These are phyloP conservation scores for Oscheius myriophilus DNA, from an alignment of 2,888 invertebrate genomes.

Conservation along the genomic window DNA sequence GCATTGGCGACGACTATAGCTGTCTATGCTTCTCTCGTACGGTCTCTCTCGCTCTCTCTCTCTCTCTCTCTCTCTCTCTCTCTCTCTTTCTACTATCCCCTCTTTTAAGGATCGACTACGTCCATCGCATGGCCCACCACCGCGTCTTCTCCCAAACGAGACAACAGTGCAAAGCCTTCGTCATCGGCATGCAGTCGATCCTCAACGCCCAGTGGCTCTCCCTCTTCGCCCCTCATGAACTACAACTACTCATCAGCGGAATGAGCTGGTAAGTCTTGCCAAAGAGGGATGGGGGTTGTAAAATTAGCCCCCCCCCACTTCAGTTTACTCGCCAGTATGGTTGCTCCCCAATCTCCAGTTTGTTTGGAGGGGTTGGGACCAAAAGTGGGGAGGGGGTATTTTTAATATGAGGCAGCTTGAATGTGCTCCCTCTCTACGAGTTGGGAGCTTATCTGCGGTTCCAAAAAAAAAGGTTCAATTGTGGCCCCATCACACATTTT, in stretches of 20 bases:
- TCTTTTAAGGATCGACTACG: constrained; percentile 87
- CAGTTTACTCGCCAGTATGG: not conserved
- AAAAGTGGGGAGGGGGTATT: too few relatives aligned
- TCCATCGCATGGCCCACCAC: constrained; percentile 97
- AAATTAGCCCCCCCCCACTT: not conserved
- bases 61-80: too few relatives aligned
- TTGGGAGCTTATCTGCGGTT: too few relatives aligned
- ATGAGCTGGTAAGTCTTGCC: constrained; percentile 38
- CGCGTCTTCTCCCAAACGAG: constrained; percentile 97
- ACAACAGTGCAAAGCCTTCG: constrained; percentile 94
- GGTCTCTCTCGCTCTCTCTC: too few relatives aligned
- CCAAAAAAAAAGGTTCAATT: too few relatives aligned
- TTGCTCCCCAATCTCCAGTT: not conserved
- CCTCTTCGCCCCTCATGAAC: constrained; percentile 91
- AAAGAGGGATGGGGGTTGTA: not conserved
- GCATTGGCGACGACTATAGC: not conserved
- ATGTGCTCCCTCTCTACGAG: too few relatives aligned
- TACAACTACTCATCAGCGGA: constrained; percentile 91
- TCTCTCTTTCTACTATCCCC: too few relatives aligned
- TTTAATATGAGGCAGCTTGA: too few relatives aligned
- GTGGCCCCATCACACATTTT: too few relatives aligned
- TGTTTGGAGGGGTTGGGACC: too few relatives aligned
- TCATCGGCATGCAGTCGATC: constrained; percentile 74
- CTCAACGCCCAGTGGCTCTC: constrained; percentile 90
- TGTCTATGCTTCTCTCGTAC: too few relatives aligned